Base-by-base conservation (phyloP, 2,888 invertebrate genomes). In the Biston stratarius region DNA sequence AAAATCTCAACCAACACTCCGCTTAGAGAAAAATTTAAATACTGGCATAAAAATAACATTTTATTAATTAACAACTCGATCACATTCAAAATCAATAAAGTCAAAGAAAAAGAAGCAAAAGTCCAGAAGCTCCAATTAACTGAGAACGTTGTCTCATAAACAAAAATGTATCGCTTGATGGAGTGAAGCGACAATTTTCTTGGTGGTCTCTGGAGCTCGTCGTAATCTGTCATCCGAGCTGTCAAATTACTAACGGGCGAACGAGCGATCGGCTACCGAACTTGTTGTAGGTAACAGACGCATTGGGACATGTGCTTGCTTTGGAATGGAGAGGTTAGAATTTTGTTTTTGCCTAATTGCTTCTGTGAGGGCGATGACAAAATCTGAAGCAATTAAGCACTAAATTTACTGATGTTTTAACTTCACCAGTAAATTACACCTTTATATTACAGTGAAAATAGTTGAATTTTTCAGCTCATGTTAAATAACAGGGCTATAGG, bases 161-260 rank as follows among this genome's bases (percentile, higher is more conserved):
- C 87, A 85, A 86, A 88, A 89, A 89, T 84, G 85, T 86, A 87
- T 87, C 82, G 80, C 62, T 81, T 82, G 85, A 83, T 82, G 82
- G 81, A 83, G 78, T 78, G 84, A 78, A 83, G 86, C 85, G 90
- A 90, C 90, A 89, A 87, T 90, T 86, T 88, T 85, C 85, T 82
- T 85, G 94, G 94, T 94, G 94, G 94, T 93, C 94, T 84, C 80
- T 69, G 77, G 74, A 79, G 79, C 81, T 79, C 78, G 83, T 86
- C 86, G 91, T 92, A 92, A 94, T 94, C 94, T 94, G 94, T 94
- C 94, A 94, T 94, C 91, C 89, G 89, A 86, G 85, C 93, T 94
- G 94, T 94, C 94, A 94, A 94, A 94, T 94, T 94, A 94, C 93
- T 94, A 93, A 94, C 93, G 92, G 92, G 85, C 87, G 92, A 85